Evolutionary conservation across 2,113 vertebrate genomes (phyloP).

Genomic region (Cavia porcellus): DNA sequence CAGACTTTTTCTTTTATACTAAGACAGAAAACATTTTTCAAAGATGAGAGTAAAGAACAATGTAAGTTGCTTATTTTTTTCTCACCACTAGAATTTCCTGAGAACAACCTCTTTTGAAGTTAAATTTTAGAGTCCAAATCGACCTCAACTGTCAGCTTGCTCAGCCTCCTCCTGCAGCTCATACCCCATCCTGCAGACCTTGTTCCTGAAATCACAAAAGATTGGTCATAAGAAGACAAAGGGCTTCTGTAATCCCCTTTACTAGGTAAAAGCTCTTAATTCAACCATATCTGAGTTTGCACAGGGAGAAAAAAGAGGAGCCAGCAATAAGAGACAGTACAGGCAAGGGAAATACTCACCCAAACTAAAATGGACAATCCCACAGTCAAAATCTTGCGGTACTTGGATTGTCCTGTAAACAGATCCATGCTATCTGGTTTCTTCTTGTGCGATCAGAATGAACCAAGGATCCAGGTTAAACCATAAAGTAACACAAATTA

Average conservation of each 20-base stretch:
- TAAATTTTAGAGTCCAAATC: neutral
- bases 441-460: neutral
- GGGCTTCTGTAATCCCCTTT: neutral
- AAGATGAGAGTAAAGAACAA: neutral
- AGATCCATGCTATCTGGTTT: too few species aligned
- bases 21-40: neutral
- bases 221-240: neutral
- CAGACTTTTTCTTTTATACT: neutral
- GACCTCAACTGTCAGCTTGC: neutral
- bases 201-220: neutral
- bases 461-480: neutral
- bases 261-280: neutral
- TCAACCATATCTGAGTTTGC: neutral
- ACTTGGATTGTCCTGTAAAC: too few species aligned
- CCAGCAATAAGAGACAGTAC: fast-evolving
- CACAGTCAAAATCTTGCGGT: neutral
- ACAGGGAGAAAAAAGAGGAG: neutral
- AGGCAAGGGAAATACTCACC: constrained; percentile 19
- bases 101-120: neutral
- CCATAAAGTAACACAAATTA: neutral
- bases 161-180: neutral
- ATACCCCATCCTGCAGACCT: neutral
- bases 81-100: neutral
- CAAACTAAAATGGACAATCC: constrained; percentile 15
- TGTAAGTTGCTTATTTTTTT: neutral